Evolutionary conservation across 2,888 invertebrate species (phyloP).

Genomic region (Noctuana brunneofusca): DNA sequence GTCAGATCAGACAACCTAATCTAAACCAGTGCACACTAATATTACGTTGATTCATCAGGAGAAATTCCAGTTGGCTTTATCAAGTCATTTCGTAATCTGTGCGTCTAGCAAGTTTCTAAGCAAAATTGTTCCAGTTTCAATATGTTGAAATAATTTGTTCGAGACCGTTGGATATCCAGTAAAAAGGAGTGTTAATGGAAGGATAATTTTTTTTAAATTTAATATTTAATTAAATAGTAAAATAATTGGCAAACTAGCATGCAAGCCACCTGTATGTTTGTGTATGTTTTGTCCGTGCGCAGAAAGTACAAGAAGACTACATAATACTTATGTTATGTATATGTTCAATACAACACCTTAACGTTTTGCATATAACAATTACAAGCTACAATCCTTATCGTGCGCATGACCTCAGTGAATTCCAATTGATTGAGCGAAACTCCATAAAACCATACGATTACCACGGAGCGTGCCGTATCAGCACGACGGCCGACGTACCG

Average conservation of each 20-base stretch:
- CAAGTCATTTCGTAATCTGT: background rate
- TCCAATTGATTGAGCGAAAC: constrained; percentile 35
- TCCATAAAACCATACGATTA: constrained; percentile 15
- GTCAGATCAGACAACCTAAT: background rate
- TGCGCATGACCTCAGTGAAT: constrained; percentile 32
- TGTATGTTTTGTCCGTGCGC: too few relatives aligned
- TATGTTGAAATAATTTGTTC: background rate
- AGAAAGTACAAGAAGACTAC: too few relatives aligned
- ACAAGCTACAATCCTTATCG: constrained; percentile 10
- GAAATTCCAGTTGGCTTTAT: background rate
- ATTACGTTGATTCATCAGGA: constrained; percentile 3
- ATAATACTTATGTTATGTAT: too few relatives aligned
- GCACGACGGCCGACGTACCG: constrained; percentile 20
- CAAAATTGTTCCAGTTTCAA: background rate
- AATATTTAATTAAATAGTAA: too few relatives aligned
- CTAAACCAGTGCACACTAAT: background rate
- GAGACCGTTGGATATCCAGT: background rate
- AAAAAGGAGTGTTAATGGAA: background rate
- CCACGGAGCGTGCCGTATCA: constrained; percentile 34
- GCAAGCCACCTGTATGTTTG: too few relatives aligned
- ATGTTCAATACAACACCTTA: background rate
- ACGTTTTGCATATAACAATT: background rate
- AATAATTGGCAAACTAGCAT: too few relatives aligned
- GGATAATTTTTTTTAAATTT: too few relatives aligned
- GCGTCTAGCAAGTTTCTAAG: constrained; percentile 1